Conservation (phyloP, 1,140 invertebrate genomes). For the Trachymyrmex septentrionalis region DNA sequence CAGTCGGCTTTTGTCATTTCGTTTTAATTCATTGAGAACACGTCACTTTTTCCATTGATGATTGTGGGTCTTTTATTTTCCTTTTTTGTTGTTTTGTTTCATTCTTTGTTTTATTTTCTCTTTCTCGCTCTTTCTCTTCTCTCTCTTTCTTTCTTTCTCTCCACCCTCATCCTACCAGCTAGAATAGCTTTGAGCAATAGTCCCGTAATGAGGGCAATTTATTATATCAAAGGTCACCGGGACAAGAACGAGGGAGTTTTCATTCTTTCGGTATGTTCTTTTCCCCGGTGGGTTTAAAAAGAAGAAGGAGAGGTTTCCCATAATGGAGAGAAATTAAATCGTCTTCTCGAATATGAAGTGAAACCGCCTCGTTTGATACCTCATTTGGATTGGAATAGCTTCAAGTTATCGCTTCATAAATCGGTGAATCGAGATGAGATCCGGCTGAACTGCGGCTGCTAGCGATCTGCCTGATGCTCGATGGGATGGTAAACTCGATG, state of each 20-base stretch:
- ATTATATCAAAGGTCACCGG: constrained; percentile 65
- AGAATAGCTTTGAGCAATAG: constrained; percentile 66
- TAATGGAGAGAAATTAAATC: constrained; percentile 66
- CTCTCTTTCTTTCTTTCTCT: not conserved
- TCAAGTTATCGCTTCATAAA: constrained; percentile 57
- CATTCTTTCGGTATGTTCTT: constrained; percentile 6
- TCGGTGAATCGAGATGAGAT: constrained; percentile 36
- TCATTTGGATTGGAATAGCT: constrained; percentile 48
- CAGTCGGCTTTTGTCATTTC: constrained; percentile 57
- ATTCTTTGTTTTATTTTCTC: constrained; percentile 30
- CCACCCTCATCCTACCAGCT: not conserved
- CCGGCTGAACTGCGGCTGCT: constrained; percentile 18
- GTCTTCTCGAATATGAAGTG: constrained; percentile 34
- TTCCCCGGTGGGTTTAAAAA: not conserved
- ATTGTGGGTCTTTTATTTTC: constrained; percentile 51
- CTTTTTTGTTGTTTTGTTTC: constrained; percentile 8
- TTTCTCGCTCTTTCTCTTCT: not conserved
- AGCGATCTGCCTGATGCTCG: constrained; percentile 32
- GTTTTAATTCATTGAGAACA: constrained; percentile 6
- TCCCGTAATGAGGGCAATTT: constrained; percentile 70
- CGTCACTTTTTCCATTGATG: constrained; percentile 56
- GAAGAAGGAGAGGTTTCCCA: not conserved
- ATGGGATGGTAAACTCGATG: constrained; percentile 35
- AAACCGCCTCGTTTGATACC: constrained; percentile 44
- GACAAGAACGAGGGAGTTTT: constrained; percentile 54